Evolutionary conservation across 2,888 invertebrate genomes (phyloP).

Genomic region (Apamea anceps): DNA sequence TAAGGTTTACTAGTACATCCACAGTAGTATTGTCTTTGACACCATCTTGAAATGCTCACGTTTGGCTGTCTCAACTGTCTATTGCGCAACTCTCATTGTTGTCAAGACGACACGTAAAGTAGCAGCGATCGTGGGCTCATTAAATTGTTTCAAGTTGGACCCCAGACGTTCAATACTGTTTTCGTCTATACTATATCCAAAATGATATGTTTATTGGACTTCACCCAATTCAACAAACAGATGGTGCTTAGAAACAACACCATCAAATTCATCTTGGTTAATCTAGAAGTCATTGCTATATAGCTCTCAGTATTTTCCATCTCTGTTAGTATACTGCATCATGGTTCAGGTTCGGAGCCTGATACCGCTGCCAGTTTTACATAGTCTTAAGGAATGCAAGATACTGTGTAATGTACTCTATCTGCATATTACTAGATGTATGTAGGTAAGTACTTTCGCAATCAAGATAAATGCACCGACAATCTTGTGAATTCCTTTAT

Average conservation of each 20-base stretch:
- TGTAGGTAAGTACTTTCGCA: slow-evolving; percentile 8
- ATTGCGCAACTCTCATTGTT: slow-evolving; percentile 22
- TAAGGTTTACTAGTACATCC: background rate
- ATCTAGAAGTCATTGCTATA: background rate
- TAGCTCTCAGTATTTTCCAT: background rate
- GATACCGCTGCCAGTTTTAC: background rate
- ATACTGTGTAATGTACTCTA: background rate
- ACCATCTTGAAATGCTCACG: slow-evolving; percentile 38
- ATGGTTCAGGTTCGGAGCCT: slow-evolving; percentile 1
- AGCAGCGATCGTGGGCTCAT: slow-evolving; percentile 37
- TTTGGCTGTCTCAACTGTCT: slow-evolving; percentile 27
- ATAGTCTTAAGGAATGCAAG: slow-evolving; percentile 15
- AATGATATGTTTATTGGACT: background rate
- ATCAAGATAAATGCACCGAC: slow-evolving; percentile 33
- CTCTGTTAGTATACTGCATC: background rate
- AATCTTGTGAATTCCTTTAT: slow-evolving; percentile 31
- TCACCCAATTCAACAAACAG: background rate
- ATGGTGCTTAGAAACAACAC: background rate
- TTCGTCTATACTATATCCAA: background rate
- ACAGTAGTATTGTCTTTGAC: slow-evolving; percentile 7
- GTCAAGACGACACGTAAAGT: slow-evolving; percentile 8
- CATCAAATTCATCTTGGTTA: background rate
- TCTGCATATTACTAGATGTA: background rate
- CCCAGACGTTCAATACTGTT: slow-evolving; percentile 11
- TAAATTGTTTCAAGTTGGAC: slow-evolving; percentile 10